Percentiles rank a stretch among this genome's conserved stretches.
Evolutionary conservation across 2,797 vertebrate genomes (phyloP).

Genomic region (Kryptolebias ocellatus): DNA sequence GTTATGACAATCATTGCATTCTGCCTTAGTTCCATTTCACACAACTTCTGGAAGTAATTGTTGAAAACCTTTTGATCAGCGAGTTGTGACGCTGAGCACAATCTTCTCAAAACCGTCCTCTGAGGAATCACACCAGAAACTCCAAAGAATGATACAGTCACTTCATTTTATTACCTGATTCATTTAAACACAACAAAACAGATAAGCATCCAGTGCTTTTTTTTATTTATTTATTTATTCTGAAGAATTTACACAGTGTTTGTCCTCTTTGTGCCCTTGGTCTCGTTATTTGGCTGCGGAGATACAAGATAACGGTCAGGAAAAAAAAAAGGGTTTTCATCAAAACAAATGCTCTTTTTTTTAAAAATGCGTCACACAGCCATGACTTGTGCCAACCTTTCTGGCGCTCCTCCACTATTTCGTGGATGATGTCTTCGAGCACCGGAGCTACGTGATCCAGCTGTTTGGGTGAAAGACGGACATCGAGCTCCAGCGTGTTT

Average conservation of each 20-base stretch:
- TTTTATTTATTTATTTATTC: neutral
- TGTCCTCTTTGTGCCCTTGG: slow-evolving; percentile 1
- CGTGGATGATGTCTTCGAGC: slow-evolving; percentile 71
- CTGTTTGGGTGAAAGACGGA: slow-evolving; percentile 70
- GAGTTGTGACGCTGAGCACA: slow-evolving; percentile 8
- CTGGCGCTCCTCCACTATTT: slow-evolving; percentile 62
- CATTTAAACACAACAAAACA: slow-evolving; percentile 62
- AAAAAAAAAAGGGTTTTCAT: neutral
- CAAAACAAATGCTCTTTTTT: no score
- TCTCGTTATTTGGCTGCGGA: slow-evolving; percentile 60
- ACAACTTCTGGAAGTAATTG: neutral
- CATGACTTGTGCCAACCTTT: slow-evolving; percentile 43
- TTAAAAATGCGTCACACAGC: neutral
- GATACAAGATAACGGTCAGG: slow-evolving; percentile 24
- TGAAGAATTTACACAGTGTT: slow-evolving; percentile 53
- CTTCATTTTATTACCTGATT: slow-evolving; percentile 68
- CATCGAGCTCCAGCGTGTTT: slow-evolving; percentile 65
- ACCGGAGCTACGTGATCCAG: slow-evolving; percentile 63
- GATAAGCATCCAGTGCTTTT: slow-evolving; percentile 46
- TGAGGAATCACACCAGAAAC: slow-evolving; percentile 13
- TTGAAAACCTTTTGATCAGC: neutral
- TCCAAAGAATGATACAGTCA: slow-evolving; percentile 32
- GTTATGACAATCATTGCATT: no score
- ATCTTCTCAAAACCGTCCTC: neutral
- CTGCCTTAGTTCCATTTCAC: no score